A percentile compares a stretch with the other conserved stretches of the same genome.
Conservation (phyloP, 2,888 invertebrate genomes). For the Mythimna ferrago region DNA sequence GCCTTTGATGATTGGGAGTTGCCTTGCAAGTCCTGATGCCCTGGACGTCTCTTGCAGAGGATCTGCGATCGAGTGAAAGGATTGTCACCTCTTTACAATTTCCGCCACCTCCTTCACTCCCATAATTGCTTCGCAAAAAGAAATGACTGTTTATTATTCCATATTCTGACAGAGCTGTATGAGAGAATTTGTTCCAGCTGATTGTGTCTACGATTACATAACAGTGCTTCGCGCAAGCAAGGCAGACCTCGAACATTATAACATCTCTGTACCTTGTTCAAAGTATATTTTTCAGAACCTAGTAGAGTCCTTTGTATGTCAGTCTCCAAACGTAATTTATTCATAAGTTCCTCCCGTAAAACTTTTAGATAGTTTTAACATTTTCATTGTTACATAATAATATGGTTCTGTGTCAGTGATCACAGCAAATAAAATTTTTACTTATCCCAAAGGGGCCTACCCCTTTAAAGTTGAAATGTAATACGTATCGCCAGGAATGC, state of each 20-base stretch:
- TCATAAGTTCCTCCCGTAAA: constrained; percentile 30
- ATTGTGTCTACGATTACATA: too few species aligned
- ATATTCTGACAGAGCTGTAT: too few species aligned
- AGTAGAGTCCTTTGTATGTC: background rate
- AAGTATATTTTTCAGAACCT: constrained; percentile 7
- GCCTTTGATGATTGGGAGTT: too few species aligned
- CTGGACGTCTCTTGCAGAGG: too few species aligned
- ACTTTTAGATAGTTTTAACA: constrained; percentile 28
- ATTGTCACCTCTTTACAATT: too few species aligned
- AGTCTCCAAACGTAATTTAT: constrained; percentile 32
- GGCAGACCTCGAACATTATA: background rate
- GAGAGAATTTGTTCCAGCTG: too few species aligned
- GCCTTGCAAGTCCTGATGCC: too few species aligned
- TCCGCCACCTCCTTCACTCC: too few species aligned
- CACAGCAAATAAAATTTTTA: background rate
- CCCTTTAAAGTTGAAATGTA: background rate
- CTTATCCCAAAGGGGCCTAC: background rate
- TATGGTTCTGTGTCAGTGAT: background rate
- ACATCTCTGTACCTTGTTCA: background rate
- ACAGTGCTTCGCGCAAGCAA: background rate
- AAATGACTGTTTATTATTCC: too few species aligned
- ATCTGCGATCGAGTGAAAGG: too few species aligned
- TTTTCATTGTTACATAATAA: constrained; percentile 4
- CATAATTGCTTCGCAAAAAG: too few species aligned
- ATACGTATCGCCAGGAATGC: background rate